Base-by-base conservation (phyloP, 2,888 invertebrate species). In the Latrodectus hesperus region DNA sequence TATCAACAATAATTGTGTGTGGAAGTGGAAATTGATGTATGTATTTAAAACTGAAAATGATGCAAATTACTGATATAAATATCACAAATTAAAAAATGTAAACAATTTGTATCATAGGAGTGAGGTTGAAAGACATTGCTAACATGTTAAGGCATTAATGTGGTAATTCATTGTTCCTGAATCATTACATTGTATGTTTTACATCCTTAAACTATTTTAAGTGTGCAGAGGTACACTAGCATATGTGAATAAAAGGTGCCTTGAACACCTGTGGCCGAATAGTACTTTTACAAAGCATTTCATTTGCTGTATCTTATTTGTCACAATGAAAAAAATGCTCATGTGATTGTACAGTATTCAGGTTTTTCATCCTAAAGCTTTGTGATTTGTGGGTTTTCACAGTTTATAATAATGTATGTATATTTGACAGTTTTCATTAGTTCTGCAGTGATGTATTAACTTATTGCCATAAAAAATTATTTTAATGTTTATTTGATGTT, bases 351-450 rank as follows among this genome's bases (percentile, higher is more conserved):
- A 76, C 77, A 55, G 11, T 60, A 55, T 87, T 22, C 38, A 52
- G 12, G 10, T 60, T 74, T 49, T 87, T 87, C 81, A 72, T 88
- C 88, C 83, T 88, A 83, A 77, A 83, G 88, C 88, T 88, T 71
- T 75, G 88, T 88, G 88, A 88, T 88, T 88, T 88, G 88, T 88
- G 88, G 86, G 77, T 22, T 81, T 72, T 76, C 60, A n/a, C 60
- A 60, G 12, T 38, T 38, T 38, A n/a, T n/a, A 38, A 38, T 38
- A 38, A 60, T 60, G 10, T 60, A 60, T 60, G 60, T 60, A 60
- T 60, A 60, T 60, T 60, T 60, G 60, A 9, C 12, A 11, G 12
- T 60, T 60, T 60, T 60, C 60, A 60, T 60, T 60, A 60, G 12
- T 60, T 16, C n/a, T n/a, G 14, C 60, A 60, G 12, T 60, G 65